A percentile compares a stretch with the other conserved stretches of the same genome.
phyloP scores from a whole-genome alignment of 2,888 invertebrate species.

The Catocala sponsa region DNA sequence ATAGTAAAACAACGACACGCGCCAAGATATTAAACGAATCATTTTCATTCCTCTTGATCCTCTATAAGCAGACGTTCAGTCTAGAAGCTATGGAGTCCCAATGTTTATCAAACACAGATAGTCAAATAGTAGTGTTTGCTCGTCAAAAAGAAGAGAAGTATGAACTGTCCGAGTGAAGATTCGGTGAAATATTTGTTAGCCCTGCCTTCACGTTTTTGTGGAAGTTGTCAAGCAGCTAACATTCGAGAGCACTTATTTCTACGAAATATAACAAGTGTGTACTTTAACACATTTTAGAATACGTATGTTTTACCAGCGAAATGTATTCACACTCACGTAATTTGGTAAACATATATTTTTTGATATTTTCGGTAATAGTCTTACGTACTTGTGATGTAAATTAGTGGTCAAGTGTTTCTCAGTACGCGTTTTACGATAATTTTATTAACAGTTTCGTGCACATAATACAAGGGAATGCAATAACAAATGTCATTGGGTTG shows the following conservation, averaged over 20 bases:
- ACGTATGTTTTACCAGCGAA: constrained; percentile 29
- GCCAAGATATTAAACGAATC: constrained; percentile 30
- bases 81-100: constrained; percentile 38
- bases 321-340: constrained; percentile 21
- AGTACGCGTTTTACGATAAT: constrained; percentile 44
- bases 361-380: constrained; percentile 27
- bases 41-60: constrained; percentile 44
- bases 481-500: constrained; percentile 22
- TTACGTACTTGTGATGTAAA: constrained; percentile 41
- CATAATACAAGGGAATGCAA: constrained; percentile 28
- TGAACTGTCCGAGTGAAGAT: constrained; percentile 50
- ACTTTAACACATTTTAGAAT: constrained; percentile 31
- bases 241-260: constrained; percentile 39
- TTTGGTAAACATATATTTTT: constrained; percentile 28
- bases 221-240: constrained; percentile 53
- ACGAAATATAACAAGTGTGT: constrained; percentile 31
- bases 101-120: constrained; percentile 59
- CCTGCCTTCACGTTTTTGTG: constrained; percentile 46
- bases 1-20: constrained; percentile 31
- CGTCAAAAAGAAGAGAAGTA: constrained; percentile 56
- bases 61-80: constrained; percentile 41
- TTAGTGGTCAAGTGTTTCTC: constrained; percentile 40
- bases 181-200: constrained; percentile 57
- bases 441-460: constrained; percentile 33
- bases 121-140: constrained; percentile 58